Evolutionary conservation across 2,113 vertebrate species (phyloP).

Genomic region (Plecotus auritus): DNA sequence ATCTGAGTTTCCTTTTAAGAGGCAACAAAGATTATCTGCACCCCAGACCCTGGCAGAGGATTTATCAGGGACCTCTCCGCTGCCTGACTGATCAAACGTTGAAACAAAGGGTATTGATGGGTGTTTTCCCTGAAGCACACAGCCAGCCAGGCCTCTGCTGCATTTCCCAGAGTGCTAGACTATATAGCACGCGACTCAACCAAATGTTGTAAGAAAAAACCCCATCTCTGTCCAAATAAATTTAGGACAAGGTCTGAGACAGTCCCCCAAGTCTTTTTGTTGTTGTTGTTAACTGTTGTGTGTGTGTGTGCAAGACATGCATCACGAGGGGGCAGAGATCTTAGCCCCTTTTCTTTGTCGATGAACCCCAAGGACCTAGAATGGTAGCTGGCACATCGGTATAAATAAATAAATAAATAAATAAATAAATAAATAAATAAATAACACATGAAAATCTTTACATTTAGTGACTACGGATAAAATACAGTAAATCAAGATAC

Average conservation of each 20-base stretch:
- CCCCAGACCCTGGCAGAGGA: neutral
- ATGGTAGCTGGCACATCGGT: neutral
- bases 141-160: neutral
- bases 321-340: neutral
- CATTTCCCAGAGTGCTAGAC: neutral
- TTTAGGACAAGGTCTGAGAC: neutral
- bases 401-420: neutral
- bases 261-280: neutral
- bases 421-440: neutral
- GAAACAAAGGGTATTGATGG: neutral
- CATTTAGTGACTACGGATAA: constrained; percentile 96
- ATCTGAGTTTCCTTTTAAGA: too few relatives aligned
- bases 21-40: neutral
- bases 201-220: neutral
- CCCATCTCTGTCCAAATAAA: neutral
- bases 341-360: neutral
- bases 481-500: constrained; percentile 89
- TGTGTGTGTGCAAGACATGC: fast-evolving
- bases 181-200: neutral
- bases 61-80: neutral
- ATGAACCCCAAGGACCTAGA: neutral
- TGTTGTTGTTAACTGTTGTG: neutral
- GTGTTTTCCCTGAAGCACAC: neutral
- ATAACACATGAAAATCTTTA: constrained; percentile 89
- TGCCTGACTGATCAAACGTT: neutral